Evolutionary conservation across 2,113 vertebrate species (phyloP).

Genomic region (Cyrtonyx montezumae): DNA sequence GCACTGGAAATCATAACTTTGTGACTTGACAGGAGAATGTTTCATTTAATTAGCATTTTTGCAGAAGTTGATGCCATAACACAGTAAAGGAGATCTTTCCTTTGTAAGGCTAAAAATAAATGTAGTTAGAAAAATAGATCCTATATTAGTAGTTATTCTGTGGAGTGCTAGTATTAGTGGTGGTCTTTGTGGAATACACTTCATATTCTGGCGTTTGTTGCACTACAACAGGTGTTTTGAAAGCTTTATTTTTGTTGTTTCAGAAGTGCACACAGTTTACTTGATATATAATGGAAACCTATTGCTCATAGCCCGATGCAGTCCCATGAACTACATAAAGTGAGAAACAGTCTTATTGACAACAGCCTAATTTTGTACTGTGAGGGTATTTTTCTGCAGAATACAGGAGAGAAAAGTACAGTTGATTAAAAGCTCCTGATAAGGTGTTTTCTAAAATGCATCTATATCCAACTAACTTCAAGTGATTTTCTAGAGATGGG

Average conservation of each 20-base stretch:
- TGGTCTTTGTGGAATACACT: neutral
- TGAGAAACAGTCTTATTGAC: neutral
- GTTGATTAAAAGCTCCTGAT: neutral
- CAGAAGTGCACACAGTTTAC: neutral
- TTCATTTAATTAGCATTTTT: neutral
- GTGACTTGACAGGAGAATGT: neutral
- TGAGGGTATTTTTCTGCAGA: neutral
- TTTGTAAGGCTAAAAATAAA: neutral
- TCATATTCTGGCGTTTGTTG: neutral
- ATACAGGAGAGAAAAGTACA: neutral
- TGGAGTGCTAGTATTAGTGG: neutral
- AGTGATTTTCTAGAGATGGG: neutral
- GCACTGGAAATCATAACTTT: neutral
- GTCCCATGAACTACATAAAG: neutral
- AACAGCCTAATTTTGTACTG: neutral
- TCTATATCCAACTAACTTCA: neutral
- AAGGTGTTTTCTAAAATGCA: neutral
- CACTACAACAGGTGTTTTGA: neutral
- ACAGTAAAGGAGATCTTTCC: neutral
- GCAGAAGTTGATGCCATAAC: neutral
- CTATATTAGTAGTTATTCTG: neutral
- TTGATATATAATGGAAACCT: neutral
- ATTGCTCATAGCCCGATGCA: fast-evolving
- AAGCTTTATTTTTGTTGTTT: neutral
- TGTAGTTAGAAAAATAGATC: neutral